Percentiles rank a stretch among this genome's conserved stretches.
Conservation (phyloP, 2,888 invertebrate genomes). For the Andrena trimmerana region DNA sequence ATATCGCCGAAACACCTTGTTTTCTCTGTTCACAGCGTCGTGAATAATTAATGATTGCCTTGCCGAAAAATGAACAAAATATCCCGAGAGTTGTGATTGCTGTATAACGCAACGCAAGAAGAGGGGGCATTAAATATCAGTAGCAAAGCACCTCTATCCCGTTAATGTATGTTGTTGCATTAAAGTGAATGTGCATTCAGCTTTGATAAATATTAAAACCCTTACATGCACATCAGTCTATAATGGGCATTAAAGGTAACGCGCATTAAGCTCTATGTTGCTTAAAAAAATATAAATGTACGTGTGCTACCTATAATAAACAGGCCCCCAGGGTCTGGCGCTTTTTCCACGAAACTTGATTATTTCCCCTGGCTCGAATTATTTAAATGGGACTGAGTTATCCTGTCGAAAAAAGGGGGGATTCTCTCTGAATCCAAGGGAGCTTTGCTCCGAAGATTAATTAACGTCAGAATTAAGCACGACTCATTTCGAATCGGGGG, state of each 20-base stretch:
- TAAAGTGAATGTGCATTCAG: slow-evolving; percentile 44
- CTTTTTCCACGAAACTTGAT: slow-evolving; percentile 1
- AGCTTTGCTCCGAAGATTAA: slow-evolving; percentile 22
- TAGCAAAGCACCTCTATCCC: background rate
- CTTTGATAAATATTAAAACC: slow-evolving; percentile 45
- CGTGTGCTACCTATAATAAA: background rate
- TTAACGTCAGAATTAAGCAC: slow-evolving; percentile 28
- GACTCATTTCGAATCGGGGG: slow-evolving; percentile 17
- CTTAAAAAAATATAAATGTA: slow-evolving; percentile 20
- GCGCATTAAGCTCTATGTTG: slow-evolving; percentile 13
- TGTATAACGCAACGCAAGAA: background rate
- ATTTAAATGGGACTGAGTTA: background rate
- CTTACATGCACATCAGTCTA: background rate
- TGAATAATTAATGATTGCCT: too few relatives aligned
- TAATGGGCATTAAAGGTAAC: slow-evolving; percentile 31
- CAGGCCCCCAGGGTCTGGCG: background rate
- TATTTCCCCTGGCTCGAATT: slow-evolving; percentile 2
- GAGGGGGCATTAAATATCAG: slow-evolving; percentile 34
- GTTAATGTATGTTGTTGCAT: slow-evolving; percentile 33
- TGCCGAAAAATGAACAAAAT: background rate
- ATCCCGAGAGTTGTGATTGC: background rate
- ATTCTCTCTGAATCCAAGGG: background rate
- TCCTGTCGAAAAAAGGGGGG: slow-evolving; percentile 1
- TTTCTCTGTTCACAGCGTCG: background rate
- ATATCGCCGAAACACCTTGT: background rate